Evolutionary conservation across 2,888 invertebrate species (phyloP).

Genomic region (Spialia ferax): DNA sequence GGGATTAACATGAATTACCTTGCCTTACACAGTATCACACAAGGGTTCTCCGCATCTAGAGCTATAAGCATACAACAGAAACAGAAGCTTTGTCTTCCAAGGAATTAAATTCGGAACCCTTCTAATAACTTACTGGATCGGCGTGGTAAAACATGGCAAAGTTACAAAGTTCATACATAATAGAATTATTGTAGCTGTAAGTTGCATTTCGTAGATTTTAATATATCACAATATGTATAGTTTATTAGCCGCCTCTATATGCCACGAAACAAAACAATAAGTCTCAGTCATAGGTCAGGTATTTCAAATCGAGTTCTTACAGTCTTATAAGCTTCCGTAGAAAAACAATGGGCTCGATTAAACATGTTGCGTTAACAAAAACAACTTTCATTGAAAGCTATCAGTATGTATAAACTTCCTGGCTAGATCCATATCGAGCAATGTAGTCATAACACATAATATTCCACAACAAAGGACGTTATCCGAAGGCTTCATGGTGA

Average conservation of each 20-base stretch:
- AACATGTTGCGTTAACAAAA: not conserved
- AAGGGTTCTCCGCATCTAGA: no score
- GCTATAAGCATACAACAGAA: no score
- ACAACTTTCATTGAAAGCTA: slow-evolving; percentile 9
- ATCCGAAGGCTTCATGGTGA: slow-evolving; percentile 30
- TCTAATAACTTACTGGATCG: no score
- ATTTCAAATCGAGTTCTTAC: not conserved
- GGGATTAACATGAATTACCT: no score
- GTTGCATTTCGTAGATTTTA: no score
- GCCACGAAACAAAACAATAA: not conserved
- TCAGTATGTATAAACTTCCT: slow-evolving; percentile 15
- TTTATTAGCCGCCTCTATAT: not conserved
- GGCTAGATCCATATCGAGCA: slow-evolving; percentile 3
- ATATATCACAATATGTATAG: no score
- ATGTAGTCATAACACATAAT: not conserved
- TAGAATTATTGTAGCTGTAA: no score
- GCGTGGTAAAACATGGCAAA: no score
- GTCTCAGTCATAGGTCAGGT: not conserved
- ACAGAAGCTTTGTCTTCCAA: no score
- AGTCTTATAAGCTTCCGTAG: not conserved
- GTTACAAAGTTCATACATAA: no score
- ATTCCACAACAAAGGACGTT: slow-evolving; percentile 27
- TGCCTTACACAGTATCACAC: no score
- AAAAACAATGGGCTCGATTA: slow-evolving; percentile 1
- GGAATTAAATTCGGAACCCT: no score